These are phyloP conservation scores for Mactromeris polynyma DNA, from an alignment of 2,888 invertebrate genomes.

Conservation along the genomic window DNA sequence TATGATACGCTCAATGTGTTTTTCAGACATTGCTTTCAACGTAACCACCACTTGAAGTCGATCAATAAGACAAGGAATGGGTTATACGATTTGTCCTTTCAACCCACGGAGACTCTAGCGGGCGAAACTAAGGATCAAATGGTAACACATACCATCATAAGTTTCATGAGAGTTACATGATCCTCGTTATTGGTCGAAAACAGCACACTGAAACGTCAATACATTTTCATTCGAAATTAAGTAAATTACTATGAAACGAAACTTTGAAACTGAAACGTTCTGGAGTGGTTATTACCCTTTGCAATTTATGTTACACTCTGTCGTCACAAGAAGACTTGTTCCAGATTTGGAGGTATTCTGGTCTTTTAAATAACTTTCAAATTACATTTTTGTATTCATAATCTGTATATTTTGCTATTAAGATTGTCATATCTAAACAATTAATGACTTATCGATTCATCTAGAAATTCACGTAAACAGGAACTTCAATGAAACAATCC, in stretches of 20 bases:
- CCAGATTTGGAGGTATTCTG: no score
- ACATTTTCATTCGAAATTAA: neutral
- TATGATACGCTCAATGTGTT: neutral
- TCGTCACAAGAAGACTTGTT: neutral
- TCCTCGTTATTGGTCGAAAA: neutral
- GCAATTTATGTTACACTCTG: no score
- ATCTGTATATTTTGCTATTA: no score
- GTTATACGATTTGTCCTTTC: slow-evolving; percentile 40
- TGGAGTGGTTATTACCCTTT: no score
- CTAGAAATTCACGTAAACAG: no score
- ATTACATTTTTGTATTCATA: no score
- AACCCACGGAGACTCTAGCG: slow-evolving; percentile 41
- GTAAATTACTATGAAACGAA: neutral
- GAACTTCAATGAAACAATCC: no score
- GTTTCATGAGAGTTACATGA: neutral
- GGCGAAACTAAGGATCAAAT: slow-evolving; percentile 36
- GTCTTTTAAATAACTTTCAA: no score
- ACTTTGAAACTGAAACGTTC: no score
- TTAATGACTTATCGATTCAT: no score
- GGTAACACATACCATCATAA: slow-evolving; percentile 1
- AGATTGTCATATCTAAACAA: no score
- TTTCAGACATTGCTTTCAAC: slow-evolving; percentile 43
- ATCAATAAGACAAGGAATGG: slow-evolving; percentile 14
- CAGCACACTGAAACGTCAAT: neutral
- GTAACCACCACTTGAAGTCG: slow-evolving; percentile 43